These are phyloP conservation scores for Luidia sarsii DNA, from an alignment of 53 echinoderm and acorn worm species.

Conservation along the genomic window DNA sequence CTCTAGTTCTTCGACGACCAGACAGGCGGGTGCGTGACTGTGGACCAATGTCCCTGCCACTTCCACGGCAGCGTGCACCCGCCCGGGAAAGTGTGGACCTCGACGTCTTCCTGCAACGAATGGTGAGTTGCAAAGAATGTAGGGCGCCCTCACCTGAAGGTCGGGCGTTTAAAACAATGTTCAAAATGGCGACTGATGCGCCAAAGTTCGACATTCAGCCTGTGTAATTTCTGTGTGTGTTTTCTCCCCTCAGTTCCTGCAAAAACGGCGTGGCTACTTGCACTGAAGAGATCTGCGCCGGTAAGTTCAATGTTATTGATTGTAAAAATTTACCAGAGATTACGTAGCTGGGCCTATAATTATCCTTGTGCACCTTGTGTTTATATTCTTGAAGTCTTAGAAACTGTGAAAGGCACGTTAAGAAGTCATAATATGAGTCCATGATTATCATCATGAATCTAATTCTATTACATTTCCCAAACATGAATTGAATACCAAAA, in stretches of 20 bases:
- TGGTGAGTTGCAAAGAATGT: not conserved
- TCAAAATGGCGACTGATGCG: conserved; percentile 15
- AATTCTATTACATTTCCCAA: too few species aligned
- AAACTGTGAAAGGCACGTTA: too few species aligned
- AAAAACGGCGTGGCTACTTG: conserved; percentile 18
- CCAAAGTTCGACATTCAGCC: not conserved
- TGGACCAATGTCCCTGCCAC: not conserved
- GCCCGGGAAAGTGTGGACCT: not conserved
- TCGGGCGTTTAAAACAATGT: not conserved
- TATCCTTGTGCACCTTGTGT: too few species aligned
- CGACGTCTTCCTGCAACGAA: not conserved
- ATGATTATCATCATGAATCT: too few species aligned
- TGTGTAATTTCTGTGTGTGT: not conserved
- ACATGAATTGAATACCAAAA: too few species aligned
- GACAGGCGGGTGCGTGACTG: not conserved
- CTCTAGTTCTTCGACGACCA: not conserved
- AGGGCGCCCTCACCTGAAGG: not conserved
- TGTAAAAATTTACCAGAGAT: too few species aligned
- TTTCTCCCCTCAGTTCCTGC: conserved; percentile 33
- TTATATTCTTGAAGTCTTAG: too few species aligned
- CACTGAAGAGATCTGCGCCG: conserved; percentile 34
- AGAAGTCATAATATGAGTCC: too few species aligned
- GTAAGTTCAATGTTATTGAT: conserved; percentile 23
- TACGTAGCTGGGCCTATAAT: too few species aligned
- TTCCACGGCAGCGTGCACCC: not conserved